phyloP scores from a whole-genome alignment of 2,797 vertebrate genomes.

The Neosilurus mollespiculum region DNA sequence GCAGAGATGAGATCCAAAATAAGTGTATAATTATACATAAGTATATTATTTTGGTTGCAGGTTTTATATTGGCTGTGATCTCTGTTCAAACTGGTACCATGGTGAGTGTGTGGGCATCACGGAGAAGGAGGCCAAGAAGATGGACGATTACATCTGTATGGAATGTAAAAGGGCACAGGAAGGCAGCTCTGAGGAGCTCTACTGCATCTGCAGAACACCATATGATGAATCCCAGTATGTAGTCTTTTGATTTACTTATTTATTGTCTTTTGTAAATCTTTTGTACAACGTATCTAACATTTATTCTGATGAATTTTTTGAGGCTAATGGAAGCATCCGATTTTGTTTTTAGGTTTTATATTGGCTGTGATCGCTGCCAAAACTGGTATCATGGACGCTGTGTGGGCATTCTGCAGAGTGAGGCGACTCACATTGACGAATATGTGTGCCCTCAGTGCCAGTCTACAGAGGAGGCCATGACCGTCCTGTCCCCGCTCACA shows the following conservation, averaged over 20 bases:
- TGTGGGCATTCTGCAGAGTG: conserved; percentile 95
- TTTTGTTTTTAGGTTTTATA: conserved; percentile 85
- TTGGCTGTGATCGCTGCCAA: conserved; percentile 97
- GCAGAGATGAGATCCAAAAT: no score
- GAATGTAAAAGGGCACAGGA: conserved; percentile 97
- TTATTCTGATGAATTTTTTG: not conserved
- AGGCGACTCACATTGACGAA: conserved; percentile 94
- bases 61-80: conserved; percentile 99
- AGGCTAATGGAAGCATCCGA: not conserved
- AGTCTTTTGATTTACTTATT: not conserved
- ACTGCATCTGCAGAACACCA: conserved; percentile 98
- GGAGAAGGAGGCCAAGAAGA: conserved; percentile 98
- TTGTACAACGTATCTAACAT: not conserved
- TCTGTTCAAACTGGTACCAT: conserved; percentile 99
- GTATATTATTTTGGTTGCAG: conserved; percentile 67
- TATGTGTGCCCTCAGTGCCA: conserved; percentile 98
- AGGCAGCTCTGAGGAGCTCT: conserved; percentile 90
- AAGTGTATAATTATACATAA: no score
- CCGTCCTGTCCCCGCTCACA: conserved; percentile 92
- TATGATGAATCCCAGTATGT: conserved; percentile 96
- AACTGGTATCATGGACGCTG: conserved; percentile 99
- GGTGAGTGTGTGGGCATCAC: conserved; percentile 98
- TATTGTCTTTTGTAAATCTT: not conserved
- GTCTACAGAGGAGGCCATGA: conserved; percentile 98
- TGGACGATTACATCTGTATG: conserved; percentile 98